phyloP scores from a whole-genome alignment of 2,113 vertebrate genomes.

The Ariopsis seemanni region DNA sequence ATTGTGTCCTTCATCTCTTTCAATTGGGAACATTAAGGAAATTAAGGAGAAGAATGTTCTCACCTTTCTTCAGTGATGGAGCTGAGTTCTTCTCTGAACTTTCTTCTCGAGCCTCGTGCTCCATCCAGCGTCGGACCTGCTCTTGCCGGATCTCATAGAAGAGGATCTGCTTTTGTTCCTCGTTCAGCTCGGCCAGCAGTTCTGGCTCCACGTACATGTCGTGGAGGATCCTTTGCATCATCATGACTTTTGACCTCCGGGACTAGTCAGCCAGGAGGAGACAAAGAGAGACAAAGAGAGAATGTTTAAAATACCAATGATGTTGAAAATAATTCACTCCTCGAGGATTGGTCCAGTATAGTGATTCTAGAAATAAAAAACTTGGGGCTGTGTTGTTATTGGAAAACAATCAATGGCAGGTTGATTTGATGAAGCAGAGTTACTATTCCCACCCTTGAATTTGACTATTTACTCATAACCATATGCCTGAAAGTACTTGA shows the following conservation, averaged over 20 bases:
- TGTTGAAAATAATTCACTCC: neutral
- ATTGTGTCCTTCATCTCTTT: neutral
- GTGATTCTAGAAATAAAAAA: neutral
- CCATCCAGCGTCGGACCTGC: conserved; percentile 81
- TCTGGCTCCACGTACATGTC: conserved; percentile 84
- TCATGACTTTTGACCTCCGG: conserved; percentile 47
- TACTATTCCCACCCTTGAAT: neutral
- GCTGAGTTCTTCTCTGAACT: neutral
- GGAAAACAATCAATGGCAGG: neutral
- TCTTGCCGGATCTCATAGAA: conserved; percentile 89
- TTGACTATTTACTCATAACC: neutral
- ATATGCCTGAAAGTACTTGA: neutral
- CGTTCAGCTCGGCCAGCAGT: conserved; percentile 80
- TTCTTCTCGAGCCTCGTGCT: conserved; percentile 66
- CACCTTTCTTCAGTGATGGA: conserved; percentile 23
- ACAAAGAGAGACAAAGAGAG: too few species aligned
- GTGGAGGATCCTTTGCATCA: conserved; percentile 82
- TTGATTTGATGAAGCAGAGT: neutral
- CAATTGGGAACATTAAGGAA: neutral
- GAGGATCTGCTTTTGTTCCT: conserved; percentile 86
- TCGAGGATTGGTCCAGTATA: neutral
- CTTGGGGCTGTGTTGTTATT: neutral
- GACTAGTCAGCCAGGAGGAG: neutral
- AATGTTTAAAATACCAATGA: neutral
- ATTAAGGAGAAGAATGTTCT: conserved; percentile 18